phyloP scores from a whole-genome alignment of 1,140 invertebrate species.

The Magallana gigas region DNA sequence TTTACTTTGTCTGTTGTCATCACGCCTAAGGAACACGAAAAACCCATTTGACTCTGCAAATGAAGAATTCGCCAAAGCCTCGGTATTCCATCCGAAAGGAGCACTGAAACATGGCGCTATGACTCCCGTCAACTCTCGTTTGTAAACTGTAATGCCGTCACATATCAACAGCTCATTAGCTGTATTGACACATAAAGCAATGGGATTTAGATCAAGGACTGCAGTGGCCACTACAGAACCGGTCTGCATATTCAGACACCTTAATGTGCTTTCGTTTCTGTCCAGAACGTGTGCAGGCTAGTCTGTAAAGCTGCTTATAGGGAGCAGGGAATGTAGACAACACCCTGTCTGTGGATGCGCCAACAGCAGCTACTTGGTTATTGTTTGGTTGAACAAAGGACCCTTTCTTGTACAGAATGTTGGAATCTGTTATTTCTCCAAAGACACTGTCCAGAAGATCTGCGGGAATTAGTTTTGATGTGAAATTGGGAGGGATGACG shows the following conservation, averaged over 20 bases:
- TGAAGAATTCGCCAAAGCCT: neutral
- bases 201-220: neutral
- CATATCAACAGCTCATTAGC: neutral
- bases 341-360: neutral
- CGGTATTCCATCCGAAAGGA: neutral
- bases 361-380: neutral
- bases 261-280: neutral
- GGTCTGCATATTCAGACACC: neutral
- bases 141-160: neutral
- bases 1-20: conserved; percentile 6
- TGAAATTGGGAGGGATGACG: neutral
- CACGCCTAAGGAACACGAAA: neutral
- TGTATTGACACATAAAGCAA: neutral
- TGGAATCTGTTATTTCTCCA: neutral
- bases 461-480: neutral
- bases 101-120: neutral
- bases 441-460: neutral
- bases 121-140: neutral
- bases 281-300: neutral
- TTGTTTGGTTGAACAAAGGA: neutral
- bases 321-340: neutral
- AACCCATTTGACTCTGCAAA: neutral
- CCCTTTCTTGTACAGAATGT: neutral
- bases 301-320: neutral
- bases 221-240: neutral